Evolutionary conservation across 1,140 invertebrate species (phyloP).

Genomic region (Musca domestica): DNA sequence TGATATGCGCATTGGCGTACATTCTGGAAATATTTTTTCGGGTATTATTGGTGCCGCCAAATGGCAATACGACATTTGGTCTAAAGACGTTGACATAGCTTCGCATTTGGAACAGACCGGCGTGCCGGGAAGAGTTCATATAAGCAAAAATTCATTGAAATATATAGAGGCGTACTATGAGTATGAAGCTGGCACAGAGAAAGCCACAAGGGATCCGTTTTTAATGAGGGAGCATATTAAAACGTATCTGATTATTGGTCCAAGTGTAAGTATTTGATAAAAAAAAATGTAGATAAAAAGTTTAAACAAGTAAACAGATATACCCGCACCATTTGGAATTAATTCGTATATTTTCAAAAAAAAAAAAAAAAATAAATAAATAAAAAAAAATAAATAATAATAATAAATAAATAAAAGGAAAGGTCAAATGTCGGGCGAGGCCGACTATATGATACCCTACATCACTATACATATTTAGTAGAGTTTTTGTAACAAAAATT

Average conservation of each 20-base stretch:
- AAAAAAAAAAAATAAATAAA: too few species aligned
- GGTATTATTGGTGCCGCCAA: constrained; percentile 88
- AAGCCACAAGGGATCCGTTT: constrained; percentile 63
- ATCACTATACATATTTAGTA: too few species aligned
- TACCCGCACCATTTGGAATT: too few species aligned
- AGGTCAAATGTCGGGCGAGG: too few species aligned
- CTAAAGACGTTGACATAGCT: constrained; percentile 90
- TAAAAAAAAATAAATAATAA: too few species aligned
- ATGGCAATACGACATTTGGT: constrained; percentile 98
- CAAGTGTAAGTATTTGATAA: constrained; percentile 54
- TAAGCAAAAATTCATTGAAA: constrained; percentile 77
- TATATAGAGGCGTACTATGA: constrained; percentile 63
- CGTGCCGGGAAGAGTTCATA: constrained; percentile 82
- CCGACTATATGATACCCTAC: too few species aligned
- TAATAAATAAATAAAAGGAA: too few species aligned
- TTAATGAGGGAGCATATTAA: constrained; percentile 69
- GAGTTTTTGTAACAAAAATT: too few species aligned
- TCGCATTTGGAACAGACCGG: constrained; percentile 94
- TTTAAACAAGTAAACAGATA: too few species aligned
- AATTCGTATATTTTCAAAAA: too few species aligned
- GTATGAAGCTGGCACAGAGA: constrained; percentile 59
- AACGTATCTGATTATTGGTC: constrained; percentile 69
- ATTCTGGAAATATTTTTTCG: constrained; percentile 89
- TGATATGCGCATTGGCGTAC: constrained; percentile 94
- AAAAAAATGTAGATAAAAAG: too few species aligned